Conservation (phyloP, 2,113 vertebrate genomes). For the Elachura formosa region DNA sequence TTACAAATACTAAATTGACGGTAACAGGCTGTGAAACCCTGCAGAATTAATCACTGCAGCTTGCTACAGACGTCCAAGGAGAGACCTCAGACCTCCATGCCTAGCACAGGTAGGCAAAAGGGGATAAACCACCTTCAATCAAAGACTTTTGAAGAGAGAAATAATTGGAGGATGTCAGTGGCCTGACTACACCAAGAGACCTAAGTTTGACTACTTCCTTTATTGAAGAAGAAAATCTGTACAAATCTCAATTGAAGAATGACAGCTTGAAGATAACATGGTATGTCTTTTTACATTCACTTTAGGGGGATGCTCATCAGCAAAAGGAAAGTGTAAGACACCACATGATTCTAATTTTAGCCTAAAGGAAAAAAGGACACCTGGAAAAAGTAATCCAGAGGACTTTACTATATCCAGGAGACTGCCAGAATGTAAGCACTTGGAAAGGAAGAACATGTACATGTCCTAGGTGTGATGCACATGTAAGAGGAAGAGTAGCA, state of each 20-base stretch:
- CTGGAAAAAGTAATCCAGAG: neutral
- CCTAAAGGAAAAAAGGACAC: neutral
- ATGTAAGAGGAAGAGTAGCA: neutral
- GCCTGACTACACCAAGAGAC: neutral
- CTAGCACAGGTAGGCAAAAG: neutral
- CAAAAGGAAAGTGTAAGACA: neutral
- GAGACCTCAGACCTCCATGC: neutral
- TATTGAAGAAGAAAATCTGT: neutral
- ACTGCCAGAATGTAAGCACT: neutral
- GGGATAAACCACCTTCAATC: neutral
- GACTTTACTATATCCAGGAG: neutral
- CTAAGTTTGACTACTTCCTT: neutral
- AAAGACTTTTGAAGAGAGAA: neutral
- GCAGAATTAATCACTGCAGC: neutral
- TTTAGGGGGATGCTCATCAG: neutral
- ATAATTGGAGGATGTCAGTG: neutral
- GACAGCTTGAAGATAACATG: neutral
- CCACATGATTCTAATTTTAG: neutral
- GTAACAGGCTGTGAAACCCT: neutral
- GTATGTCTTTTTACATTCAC: neutral
- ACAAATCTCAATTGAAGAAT: neutral
- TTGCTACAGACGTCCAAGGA: neutral
- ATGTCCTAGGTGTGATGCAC: neutral
- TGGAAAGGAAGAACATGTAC: neutral
- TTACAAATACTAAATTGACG: neutral